These are phyloP conservation scores for Peribatodes rhomboidaria DNA, from an alignment of 2,888 invertebrate species.

Conservation along the genomic window DNA sequence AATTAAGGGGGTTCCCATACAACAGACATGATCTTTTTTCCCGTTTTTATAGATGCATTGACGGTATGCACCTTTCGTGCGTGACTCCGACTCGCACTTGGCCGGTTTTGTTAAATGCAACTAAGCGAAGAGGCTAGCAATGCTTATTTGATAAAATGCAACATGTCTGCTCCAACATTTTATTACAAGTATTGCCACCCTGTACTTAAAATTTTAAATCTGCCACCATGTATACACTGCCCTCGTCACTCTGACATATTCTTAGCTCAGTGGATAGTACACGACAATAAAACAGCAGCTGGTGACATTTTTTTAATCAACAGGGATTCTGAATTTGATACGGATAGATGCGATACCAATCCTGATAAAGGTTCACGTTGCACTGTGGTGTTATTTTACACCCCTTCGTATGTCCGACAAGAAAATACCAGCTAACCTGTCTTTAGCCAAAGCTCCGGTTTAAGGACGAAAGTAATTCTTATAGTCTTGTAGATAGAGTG, in stretches of 20 bases:
- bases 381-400: constrained; percentile 28
- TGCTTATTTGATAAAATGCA: too few relatives aligned
- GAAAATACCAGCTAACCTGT: constrained; percentile 26
- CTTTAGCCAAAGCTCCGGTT: constrained; percentile 2
- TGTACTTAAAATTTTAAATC: background rate
- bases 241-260: background rate
- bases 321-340: constrained; percentile 31
- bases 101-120: too few relatives aligned
- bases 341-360: constrained; percentile 34
- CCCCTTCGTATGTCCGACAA: constrained; percentile 35
- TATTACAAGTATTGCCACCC: background rate
- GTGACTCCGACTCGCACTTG: too few relatives aligned
- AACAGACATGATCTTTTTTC: too few relatives aligned
- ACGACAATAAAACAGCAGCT: constrained; percentile 1
- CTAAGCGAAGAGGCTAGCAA: too few relatives aligned
- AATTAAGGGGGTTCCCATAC: too few relatives aligned
- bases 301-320: constrained; percentile 17
- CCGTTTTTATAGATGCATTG: too few relatives aligned
- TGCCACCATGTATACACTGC: background rate
- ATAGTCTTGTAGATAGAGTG: background rate
- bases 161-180: too few relatives aligned
- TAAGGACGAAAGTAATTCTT: background rate
- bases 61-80: too few relatives aligned
- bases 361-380: constrained; percentile 25
- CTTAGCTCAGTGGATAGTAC: background rate